Conservation (phyloP, 1,140 invertebrate genomes). For the Centruroides sculpturatus region DNA sequence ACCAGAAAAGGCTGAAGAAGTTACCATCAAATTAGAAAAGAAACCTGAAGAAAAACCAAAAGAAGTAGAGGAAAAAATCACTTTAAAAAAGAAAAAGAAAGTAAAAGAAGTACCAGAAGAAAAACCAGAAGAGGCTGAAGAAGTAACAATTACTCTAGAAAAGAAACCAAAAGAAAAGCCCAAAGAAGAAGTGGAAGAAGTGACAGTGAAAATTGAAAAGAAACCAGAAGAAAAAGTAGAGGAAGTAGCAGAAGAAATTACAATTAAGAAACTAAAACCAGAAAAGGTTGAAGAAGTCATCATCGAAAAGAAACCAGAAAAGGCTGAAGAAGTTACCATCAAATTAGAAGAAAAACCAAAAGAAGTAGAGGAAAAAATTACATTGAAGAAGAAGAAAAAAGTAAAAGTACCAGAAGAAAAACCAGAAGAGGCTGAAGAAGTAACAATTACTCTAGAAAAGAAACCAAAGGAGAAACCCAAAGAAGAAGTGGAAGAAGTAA, state of each 20-base stretch:
- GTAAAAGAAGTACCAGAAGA: too few species aligned
- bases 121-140: too few species aligned
- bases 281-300: background rate
- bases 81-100: too few species aligned
- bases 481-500: slow-evolving; percentile 10
- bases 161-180: too few species aligned
- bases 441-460: slow-evolving; percentile 24
- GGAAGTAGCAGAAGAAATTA: slow-evolving; percentile 22
- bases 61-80: too few species aligned
- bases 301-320: background rate
- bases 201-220: too few species aligned
- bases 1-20: slow-evolving; percentile 20
- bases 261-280: slow-evolving; percentile 18
- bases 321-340: slow-evolving; percentile 2
- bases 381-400: slow-evolving; percentile 9
- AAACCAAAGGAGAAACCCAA: slow-evolving; percentile 25
- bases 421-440: background rate
- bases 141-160: too few species aligned
- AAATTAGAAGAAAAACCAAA: slow-evolving; percentile 20
- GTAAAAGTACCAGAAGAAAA: background rate
- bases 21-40: slow-evolving; percentile 1
- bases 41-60: background rate
- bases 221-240: background rate
- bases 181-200: too few species aligned
- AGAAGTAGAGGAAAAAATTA: background rate